These are phyloP conservation scores for Hetaerina americana DNA, from an alignment of 1,140 invertebrate genomes.

Conservation along the genomic window DNA sequence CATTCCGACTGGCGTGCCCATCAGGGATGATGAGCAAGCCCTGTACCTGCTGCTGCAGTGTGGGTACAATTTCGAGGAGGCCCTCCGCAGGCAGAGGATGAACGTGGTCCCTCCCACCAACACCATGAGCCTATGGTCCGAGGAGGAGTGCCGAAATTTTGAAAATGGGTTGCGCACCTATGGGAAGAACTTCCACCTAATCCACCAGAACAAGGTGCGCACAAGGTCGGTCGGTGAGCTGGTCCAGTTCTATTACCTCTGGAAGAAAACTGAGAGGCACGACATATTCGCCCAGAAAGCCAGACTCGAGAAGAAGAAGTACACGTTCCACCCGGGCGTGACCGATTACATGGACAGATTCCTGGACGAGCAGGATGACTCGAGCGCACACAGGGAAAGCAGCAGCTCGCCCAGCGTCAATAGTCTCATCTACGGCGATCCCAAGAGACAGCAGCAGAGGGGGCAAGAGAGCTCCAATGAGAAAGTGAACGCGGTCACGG, in stretches of 20 bases:
- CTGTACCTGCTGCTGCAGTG: constrained; percentile 84
- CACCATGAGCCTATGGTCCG: constrained; percentile 83
- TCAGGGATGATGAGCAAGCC: constrained; percentile 89
- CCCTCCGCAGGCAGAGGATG: constrained; percentile 67
- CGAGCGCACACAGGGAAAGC: constrained; percentile 25
- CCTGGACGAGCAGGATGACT: constrained; percentile 62
- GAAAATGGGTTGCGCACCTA: constrained; percentile 84
- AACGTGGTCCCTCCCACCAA: constrained; percentile 57
- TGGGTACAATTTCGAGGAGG: constrained; percentile 88
- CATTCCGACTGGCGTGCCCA: constrained; percentile 58
- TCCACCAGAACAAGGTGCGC: constrained; percentile 84
- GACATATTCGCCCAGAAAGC: constrained; percentile 74
- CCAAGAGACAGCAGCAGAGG: constrained; percentile 38
- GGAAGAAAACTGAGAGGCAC: constrained; percentile 97
- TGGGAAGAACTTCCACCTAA: constrained; percentile 92
- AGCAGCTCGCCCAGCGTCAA: constrained; percentile 27
- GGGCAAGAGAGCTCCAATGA: not conserved
- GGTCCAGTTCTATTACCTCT: constrained; percentile 96
- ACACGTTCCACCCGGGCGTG: constrained; percentile 67
- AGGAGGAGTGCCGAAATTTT: constrained; percentile 94
- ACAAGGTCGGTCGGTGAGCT: constrained; percentile 92
- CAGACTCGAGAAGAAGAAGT: constrained; percentile 75
- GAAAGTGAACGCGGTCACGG: not conserved
- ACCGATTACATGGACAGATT: constrained; percentile 82
- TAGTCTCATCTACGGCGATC: constrained; percentile 47